Percentiles rank a stretch among this genome's conserved stretches.
Conservation (phyloP, 2,113 vertebrate species). For the Onychostruthus taczanowskii region DNA sequence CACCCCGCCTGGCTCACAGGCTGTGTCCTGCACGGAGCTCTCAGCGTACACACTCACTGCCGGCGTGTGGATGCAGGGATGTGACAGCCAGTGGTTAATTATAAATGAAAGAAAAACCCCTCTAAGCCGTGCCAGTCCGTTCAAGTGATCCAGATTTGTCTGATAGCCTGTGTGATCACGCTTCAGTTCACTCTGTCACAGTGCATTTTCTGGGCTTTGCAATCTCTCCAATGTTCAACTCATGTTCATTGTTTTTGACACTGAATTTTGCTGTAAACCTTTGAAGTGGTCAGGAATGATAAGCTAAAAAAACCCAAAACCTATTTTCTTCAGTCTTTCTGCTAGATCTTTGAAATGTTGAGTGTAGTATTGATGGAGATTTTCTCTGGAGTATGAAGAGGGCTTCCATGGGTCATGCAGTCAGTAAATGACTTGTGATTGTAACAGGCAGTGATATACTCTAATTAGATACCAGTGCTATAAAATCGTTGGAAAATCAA, state of each 20-base stretch:
- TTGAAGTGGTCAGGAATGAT: background rate
- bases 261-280: background rate
- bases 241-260: background rate
- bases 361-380: background rate
- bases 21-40: background rate
- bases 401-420: background rate
- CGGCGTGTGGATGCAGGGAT: background rate
- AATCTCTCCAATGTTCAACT: background rate
- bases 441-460: background rate
- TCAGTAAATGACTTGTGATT: background rate
- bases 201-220: slow-evolving; percentile 8
- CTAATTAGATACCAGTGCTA: background rate
- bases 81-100: slow-evolving; percentile 55
- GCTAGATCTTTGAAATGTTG: background rate
- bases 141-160: slow-evolving; percentile 53
- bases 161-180: slow-evolving; percentile 38
- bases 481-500: background rate
- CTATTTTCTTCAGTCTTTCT: background rate
- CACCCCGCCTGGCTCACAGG: background rate
- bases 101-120: slow-evolving; percentile 55
- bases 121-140: slow-evolving; percentile 11
- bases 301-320: background rate
- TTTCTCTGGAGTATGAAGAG: background rate
- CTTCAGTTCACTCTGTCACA: slow-evolving; percentile 45
- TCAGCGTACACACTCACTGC: background rate